These are phyloP conservation scores for Microdon myrmicae DNA, from an alignment of 2,888 invertebrate genomes.

Conservation along the genomic window DNA sequence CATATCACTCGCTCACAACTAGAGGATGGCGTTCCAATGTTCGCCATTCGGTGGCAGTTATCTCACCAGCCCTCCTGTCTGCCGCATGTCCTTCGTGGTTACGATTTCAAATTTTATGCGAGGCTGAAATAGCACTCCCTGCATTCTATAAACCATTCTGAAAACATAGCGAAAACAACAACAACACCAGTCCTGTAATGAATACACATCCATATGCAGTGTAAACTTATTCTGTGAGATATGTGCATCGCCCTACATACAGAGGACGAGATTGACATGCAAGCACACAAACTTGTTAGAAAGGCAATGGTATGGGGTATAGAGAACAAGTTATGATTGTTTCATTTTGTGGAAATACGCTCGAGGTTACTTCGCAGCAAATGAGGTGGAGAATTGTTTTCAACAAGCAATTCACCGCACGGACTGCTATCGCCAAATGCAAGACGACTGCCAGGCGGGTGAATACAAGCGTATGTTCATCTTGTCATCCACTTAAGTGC, in stretches of 20 bases:
- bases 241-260: too few species aligned
- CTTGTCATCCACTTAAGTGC: too few species aligned
- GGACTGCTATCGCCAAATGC: constrained; percentile 18
- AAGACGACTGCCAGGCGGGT: too few species aligned
- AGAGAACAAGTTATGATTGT: constrained; percentile 41
- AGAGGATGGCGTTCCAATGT: too few species aligned
- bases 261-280: neutral
- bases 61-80: neutral
- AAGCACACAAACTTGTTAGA: neutral
- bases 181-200: constrained; percentile 5
- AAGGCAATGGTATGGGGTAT: neutral
- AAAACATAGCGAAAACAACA: constrained; percentile 8
- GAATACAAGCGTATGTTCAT: neutral
- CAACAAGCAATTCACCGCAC: constrained; percentile 43
- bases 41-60: constrained; percentile 1
- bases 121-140: too few species aligned
- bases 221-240: too few species aligned
- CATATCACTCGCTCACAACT: too few species aligned
- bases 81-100: neutral
- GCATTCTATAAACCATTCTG: too few species aligned
- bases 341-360: constrained; percentile 50
- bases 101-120: constrained; percentile 1
- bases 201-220: too few species aligned
- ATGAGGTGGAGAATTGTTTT: constrained; percentile 56
- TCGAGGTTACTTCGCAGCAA: constrained; percentile 52